Evolutionary conservation across 2,888 invertebrate species (phyloP), one percentile per base, ranked within the genome.

Genomic region (Pterostichus niger): DNA sequence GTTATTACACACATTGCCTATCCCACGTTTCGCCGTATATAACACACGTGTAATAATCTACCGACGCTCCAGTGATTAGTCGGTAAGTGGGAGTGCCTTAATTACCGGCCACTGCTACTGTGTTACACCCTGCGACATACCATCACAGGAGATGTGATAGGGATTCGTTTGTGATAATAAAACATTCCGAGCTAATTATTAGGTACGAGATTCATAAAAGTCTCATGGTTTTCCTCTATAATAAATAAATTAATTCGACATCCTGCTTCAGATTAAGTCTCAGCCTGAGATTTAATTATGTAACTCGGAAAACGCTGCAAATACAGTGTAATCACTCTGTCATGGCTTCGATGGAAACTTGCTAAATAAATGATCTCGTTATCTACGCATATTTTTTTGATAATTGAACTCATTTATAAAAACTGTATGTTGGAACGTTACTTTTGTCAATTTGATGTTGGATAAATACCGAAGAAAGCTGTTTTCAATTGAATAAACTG

Each of bases 11-110:
- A 81, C 56, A 61, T 75, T 31, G 82, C 82, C 82, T 82, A 82
- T 82, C 82, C 82, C 75, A 82, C 75, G 75, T 73, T 59, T 24
- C 44, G 75, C 49, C 73, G 82, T 82, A 82, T 56, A 82, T 75
- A 75, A 73, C 79, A 68, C 79, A 79, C 79, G 64, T 61, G 61
- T 68, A 49, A 56, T 79, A 79, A 77, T 79, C 79, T 82, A 56
- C 82, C 75, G 82, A 59, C 82, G 82, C 82, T 82, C 33, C 82
- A 82, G 75, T 82, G 82, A 82, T 82, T 82, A 82, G 82, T 82
- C 82, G 82, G 82, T 82, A 82, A 82, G 82, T 82, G 59, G 82
- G 82, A 82, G 82, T 82, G 82, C 82, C 82, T 82, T 82, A 75
- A 82, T 82, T 82, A 82, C 82, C 75, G 75, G 56, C 73, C 49